Evolutionary conservation across 1,140 invertebrate genomes (phyloP), one percentile per base, ranked within the genome.

Genomic region (Portunus trituberculatus): DNA sequence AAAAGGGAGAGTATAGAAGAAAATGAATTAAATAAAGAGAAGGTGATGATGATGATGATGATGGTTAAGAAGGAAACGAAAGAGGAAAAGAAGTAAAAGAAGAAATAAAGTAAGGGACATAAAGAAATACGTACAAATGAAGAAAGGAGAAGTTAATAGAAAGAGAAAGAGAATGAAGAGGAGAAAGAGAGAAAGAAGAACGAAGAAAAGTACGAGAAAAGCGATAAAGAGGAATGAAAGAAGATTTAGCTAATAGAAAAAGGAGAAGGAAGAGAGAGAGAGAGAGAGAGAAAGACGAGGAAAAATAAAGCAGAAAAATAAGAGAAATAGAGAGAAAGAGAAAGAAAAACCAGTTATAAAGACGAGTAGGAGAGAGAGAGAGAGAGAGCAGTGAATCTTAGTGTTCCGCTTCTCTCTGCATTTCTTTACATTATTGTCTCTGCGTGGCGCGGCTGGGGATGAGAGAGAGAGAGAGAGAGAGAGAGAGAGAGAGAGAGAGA

Each of bases 321-420:
- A 88, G 31, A 16, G 10, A 88, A 28, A 28, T 2, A 32, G 29
- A n/a, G 28, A 52, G 29, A 28, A 28, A 31, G 29, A 28, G 6
- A 31, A 59, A 28, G 46, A 31, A 59, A 28, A 48, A 31, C 4
- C 10, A 52, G 46, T 48, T 16, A 91, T 16, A 91, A 20, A 45
- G 31, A 46, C 6, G 29, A 32, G 25, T 4, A 45, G 31, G 88
- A 48, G 88, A 48, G 88, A 48, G 88, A 90, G 88, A 90, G 88
- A 90, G 88, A 90, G 88, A 90, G 88, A 90, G 88, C 14, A 48
- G n/a, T 39, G 32, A 86, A 39, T 29, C 39, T 39, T 39, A 2
- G 39, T 39, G 39, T 6, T 1, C 39, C 6, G 39, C 39, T 39
- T 39, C 39, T 39, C 39, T 39, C 39, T 39, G 39, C 39, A 39